Conservation (phyloP, 2,888 invertebrate genomes). For the Machimus atricapillus region DNA sequence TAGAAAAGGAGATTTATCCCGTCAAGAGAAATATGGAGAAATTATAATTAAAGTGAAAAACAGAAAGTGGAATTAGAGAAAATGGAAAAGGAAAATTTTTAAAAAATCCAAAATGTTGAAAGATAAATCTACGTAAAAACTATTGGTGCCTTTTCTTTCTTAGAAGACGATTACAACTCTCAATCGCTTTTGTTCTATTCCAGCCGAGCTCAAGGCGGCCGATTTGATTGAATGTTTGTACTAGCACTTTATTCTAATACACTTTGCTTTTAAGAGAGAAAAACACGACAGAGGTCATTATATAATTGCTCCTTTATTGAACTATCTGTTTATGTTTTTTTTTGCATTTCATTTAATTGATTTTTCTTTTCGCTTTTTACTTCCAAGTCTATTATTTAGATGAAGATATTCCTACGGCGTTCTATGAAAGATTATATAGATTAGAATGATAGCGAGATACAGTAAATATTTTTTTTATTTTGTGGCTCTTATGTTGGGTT, state of each 20-base stretch:
- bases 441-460: background rate
- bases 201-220: background rate
- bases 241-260: slow-evolving; percentile 23
- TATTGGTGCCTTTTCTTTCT: background rate
- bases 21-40: background rate
- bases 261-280: background rate
- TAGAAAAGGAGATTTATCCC: too few species aligned
- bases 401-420: background rate
- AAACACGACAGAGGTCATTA: background rate
- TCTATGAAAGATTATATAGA: background rate
- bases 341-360: background rate
- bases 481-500: background rate
- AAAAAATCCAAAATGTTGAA: background rate
- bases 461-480: background rate
- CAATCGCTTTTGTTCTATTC: background rate
- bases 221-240: slow-evolving; percentile 5
- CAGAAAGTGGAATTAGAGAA: background rate
- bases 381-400: background rate
- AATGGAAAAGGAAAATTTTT: slow-evolving; percentile 9
- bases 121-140: background rate
- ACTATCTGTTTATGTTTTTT: background rate
- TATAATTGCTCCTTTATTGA: slow-evolving; percentile 23
- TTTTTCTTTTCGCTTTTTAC: background rate
- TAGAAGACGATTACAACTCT: background rate
- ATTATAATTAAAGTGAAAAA: background rate